Evolutionary conservation across 92 coral and sea anemone genomes (phyloP), one percentile per base, ranked within the genome.

Genomic region (Diadumene lineata): DNA sequence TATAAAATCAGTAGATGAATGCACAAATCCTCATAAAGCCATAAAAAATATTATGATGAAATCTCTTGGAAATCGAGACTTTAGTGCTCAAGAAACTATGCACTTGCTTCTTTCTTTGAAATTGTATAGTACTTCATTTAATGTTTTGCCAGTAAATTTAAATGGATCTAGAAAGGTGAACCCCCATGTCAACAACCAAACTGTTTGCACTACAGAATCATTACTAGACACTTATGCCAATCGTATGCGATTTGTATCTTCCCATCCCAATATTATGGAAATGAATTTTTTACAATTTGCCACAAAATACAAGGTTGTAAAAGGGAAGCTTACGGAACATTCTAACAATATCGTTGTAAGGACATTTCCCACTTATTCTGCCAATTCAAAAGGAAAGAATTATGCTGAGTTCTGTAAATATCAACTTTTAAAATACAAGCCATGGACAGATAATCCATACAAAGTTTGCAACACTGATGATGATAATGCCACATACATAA

Each of bases 41-140:
- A 71, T 78, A 44, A 79, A 71, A 78, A 78, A 84, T 27, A 38
- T 84, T 1, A 68, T 70, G 73, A 80, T 80, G 81, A 80, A 80
- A 38, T 32, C 82, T 0, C 70, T 85, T 69, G 79, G 90, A 1
- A 62, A 85, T 56, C 56, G 89, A 85, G 85, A 85, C 48, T 84
- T 73, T 27, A 79, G 85, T 79, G 70, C 89, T 21, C 90, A 85
- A 21, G 90, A 85, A 75, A 85, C 86, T 0, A 80, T 85, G 90
- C 86, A 85, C 29, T 48, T 75, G 8, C 50, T 80, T 13, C 64
- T 80, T 13, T 69, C 87, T 28, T 34, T 87, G 18, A 81, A 84
- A 66, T 38, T 66, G 51, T 60, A 74, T 10, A 64, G 69, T 30
- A 68, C 82, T 16, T 16, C 82, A 72, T 86, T 34, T 75, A 76